phyloP scores from a whole-genome alignment of 2,113 vertebrate species.

The Neomonachus schauinslandi region DNA sequence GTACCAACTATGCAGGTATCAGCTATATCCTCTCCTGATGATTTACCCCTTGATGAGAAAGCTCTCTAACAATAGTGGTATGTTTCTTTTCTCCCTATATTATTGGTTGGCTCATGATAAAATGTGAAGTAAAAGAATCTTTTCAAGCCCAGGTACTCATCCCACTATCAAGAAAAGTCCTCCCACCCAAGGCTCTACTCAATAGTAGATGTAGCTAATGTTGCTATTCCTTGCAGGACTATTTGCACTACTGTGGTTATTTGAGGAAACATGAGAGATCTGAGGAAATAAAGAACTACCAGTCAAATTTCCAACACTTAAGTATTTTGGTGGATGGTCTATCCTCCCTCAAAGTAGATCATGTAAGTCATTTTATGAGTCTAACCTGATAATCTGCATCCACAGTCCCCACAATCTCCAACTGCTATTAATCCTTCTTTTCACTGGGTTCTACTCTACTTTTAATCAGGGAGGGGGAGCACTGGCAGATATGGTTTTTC shows the following conservation, averaged over 20 bases:
- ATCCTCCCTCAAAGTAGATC: not conserved
- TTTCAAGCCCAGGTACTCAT: not conserved
- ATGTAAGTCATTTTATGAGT: not conserved
- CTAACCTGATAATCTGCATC: not conserved
- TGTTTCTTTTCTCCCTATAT: not conserved
- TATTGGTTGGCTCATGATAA: not conserved
- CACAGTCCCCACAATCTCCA: not conserved
- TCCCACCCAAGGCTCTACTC: not conserved
- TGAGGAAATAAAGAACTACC: constrained; percentile 30
- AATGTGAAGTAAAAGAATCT: not conserved
- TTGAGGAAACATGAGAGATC: not conserved
- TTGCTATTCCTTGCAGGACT: not conserved
- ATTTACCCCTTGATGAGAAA: not conserved
- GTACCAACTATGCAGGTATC: not conserved
- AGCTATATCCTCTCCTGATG: not conserved
- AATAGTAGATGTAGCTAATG: not conserved
- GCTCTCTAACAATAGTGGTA: not conserved
- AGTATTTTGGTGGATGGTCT: not conserved
- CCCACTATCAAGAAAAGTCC: not conserved
- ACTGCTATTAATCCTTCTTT: not conserved
- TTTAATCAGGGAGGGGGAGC: not conserved
- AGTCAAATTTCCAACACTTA: not conserved
- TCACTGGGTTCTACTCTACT: not conserved
- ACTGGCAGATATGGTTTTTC: not conserved
- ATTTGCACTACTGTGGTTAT: not conserved